Evolutionary conservation across 1,140 invertebrate genomes (phyloP), one percentile per base, ranked within the genome.

Genomic region (Belonocnema kinseyi): DNA sequence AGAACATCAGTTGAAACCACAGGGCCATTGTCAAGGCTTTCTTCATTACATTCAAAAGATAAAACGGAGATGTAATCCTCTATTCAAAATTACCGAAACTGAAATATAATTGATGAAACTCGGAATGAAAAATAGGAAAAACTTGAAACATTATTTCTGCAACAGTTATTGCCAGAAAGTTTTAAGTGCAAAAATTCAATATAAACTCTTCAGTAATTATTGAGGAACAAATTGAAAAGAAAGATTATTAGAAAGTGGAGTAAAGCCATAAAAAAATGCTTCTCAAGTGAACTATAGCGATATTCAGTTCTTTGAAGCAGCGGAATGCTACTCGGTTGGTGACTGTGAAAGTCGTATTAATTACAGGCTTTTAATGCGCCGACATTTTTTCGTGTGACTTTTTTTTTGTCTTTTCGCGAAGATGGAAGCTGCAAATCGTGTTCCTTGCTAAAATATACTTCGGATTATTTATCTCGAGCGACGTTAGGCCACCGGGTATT

Each of bases 321-420:
- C 10, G 40, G 40, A 46, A 83, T 80, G 52, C 26, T 50, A 80
- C 56, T 83, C 73, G 40, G 46, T 21, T 21, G 77, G 71, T 19
- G n/a, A 78, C 50, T 78, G 72, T 80, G 51, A 82, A 78, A 82
- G 66, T 83, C 19, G 74, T 81, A 80, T 84, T 74, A 82, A 82
- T 81, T 82, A 66, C 33, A 53, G 54, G 16, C 17, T 82, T 74
- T 83, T 82, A 82, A 83, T 76, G 72, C 53, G 71, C 17, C 80
- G 52, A 77, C 80, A 83, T 82, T 80, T 83, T 82, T 82, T 79
- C 74, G 21, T 19, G n/a, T 58, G 21, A 46, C 19, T 72, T 73
- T 78, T 33, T 83, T 80, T 76, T 73, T 66, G 17, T 78, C 51
- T 78, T 81, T 71, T 52, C 14, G 21, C 52, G n/a, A 76, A 54